Conservation (phyloP, 2,797 vertebrate species). For the Oryzias dopingdopingensis region DNA sequence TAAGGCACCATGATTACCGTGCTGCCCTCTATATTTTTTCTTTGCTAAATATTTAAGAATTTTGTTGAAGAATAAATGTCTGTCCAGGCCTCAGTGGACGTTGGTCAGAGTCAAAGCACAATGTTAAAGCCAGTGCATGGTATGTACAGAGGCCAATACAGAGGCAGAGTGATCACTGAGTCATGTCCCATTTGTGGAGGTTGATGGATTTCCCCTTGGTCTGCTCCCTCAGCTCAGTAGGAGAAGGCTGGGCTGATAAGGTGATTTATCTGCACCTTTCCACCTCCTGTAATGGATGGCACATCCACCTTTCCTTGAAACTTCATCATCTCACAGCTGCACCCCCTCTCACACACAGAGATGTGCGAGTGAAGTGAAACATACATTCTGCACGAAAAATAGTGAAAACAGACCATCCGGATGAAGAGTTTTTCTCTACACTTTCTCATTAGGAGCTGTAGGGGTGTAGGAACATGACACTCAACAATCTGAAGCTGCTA, state of each 20-base stretch:
- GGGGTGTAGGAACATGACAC: constrained; percentile 55
- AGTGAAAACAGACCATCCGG: constrained; percentile 50
- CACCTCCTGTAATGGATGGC: constrained; percentile 80
- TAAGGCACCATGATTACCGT: too few relatives aligned
- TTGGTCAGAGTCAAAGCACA: constrained; percentile 42
- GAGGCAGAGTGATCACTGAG: constrained; percentile 69
- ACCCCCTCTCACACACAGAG: constrained; percentile 34
- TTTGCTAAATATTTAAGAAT: too few relatives aligned
- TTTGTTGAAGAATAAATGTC: constrained; percentile 16
- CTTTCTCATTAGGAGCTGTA: constrained; percentile 59
- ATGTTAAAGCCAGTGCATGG: constrained; percentile 58
- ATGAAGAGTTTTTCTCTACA: constrained; percentile 42
- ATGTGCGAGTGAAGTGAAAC: constrained; percentile 60
- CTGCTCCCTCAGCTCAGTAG: constrained; percentile 74
- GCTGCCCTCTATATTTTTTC: too few relatives aligned
- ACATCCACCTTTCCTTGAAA: constrained; percentile 78
- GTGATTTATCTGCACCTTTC: constrained; percentile 83
- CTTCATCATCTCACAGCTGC: constrained; percentile 77
- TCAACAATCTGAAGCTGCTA: constrained; percentile 47
- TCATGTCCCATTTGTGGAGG: constrained; percentile 74
- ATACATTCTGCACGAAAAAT: constrained; percentile 42
- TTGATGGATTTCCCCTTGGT: constrained; percentile 81
- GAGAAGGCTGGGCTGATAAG: constrained; percentile 76
- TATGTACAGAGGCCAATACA: constrained; percentile 58
- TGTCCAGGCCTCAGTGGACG: not conserved